Conservation (phyloP, 2,888 invertebrate genomes). For the Plemyria rubiginata region DNA sequence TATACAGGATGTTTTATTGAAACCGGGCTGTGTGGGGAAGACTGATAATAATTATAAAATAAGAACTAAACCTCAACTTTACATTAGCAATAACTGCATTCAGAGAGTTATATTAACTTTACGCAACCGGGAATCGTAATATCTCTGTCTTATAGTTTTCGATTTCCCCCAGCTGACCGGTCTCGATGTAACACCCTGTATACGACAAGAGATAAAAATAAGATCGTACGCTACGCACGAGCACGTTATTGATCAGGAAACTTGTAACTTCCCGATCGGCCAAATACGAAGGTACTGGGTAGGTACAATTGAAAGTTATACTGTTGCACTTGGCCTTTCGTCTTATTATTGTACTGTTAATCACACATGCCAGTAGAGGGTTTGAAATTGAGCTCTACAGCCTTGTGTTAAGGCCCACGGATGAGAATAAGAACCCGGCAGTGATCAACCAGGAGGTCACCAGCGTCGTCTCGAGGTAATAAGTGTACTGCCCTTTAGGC, state of each 20-base stretch:
- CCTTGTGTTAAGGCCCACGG: slow-evolving; percentile 36
- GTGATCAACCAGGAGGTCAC: slow-evolving; percentile 59
- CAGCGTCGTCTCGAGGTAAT: slow-evolving; percentile 64
- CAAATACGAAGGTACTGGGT: slow-evolving; percentile 54
- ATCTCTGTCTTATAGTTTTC: not conserved
- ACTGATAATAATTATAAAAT: too few species aligned
- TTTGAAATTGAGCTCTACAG: slow-evolving; percentile 31
- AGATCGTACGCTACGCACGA: slow-evolving; percentile 17
- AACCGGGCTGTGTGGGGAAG: too few species aligned
- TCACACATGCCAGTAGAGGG: slow-evolving; percentile 9
- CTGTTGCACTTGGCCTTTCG: slow-evolving; percentile 64
- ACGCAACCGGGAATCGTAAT: too few species aligned
- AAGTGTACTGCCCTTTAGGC: slow-evolving; percentile 65
- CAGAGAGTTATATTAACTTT: too few species aligned
- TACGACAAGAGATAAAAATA: slow-evolving; percentile 14
- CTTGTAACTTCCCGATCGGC: slow-evolving; percentile 62
- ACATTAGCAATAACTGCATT: too few species aligned
- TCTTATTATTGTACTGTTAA: slow-evolving; percentile 52
- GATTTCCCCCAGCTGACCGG: not conserved
- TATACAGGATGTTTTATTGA: too few species aligned
- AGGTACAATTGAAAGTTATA: slow-evolving; percentile 52
- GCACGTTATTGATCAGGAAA: slow-evolving; percentile 53
- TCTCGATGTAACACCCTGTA: not conserved
- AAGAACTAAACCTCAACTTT: too few species aligned
- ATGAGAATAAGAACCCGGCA: slow-evolving; percentile 66